Evolutionary conservation across 1,140 invertebrate species (phyloP), one percentile per base, ranked within the genome.

Genomic region (Heliconius melpomene): DNA sequence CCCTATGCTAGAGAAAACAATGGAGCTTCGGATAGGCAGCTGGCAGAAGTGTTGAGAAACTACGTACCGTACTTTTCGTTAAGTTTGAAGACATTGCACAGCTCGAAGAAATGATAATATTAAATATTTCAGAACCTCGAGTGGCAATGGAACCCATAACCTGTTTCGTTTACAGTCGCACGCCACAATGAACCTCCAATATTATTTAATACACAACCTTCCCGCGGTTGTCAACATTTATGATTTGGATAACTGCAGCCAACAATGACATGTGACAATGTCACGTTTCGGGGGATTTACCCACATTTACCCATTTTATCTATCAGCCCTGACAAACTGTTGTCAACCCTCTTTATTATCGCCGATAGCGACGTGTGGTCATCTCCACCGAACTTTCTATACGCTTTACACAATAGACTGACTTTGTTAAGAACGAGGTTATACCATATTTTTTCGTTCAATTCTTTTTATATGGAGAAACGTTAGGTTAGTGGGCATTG

Each of bases 271-370:
- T 26, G 60, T 66, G 60, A 66, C 60, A 66, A 23, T 29, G 60
- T 66, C 60, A 66, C 60, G 60, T 26, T 26, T 66, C 26, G 23
- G 60, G 9, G 23, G 60, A 66, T 29, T 66, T 66, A 66, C n/a
- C 60, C 60, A 66, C 60, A 66, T 66, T 26, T 66, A 11, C 60
- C 60, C 60, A 29, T 66, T 66, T 66, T 66, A 66, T 66, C 60
- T 66, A 66, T 66, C 60, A 26, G 23, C n/a, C 60, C 60, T 66
- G 60, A 66, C 60, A 66, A 66, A 66, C 29, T 66, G 60, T 66
- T 66, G 60, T 66, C 60, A 66, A 66, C 60, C 60, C 60, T 66
- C 60, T 66, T 66, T 66, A 66, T 26, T 66, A 66, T 66, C 60
- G 23, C 13, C 23, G 60, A 66, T 66, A 66, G 60, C 60, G 26